A percentile compares a stretch with the other conserved stretches of the same genome.
Evolutionary conservation across 2,113 vertebrate species (phyloP).

Genomic region (Podarcis raffonei): DNA sequence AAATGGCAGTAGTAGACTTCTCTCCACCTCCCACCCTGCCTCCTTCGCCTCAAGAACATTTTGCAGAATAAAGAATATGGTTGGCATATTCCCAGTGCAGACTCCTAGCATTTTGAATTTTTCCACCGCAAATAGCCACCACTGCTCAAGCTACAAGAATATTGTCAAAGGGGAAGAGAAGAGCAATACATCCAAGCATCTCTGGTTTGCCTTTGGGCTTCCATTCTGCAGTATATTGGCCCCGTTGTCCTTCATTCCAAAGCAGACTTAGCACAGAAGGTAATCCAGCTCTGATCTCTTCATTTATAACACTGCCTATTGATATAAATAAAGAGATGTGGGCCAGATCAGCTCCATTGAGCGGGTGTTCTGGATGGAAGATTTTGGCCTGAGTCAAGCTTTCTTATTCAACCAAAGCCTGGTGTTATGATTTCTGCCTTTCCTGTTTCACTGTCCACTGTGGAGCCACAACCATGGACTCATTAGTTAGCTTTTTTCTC

Average conservation of each 20-base stretch:
- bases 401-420: slow-evolving; percentile 6
- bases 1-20: not conserved
- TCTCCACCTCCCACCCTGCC: not conserved
- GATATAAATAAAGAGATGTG: not conserved
- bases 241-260: not conserved
- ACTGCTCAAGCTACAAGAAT: too few relatives aligned
- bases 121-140: too few relatives aligned
- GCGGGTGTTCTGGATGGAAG: too few relatives aligned
- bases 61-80: not conserved
- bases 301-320: not conserved
- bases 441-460: not conserved
- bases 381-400: not conserved
- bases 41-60: not conserved
- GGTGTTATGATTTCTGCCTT: slow-evolving; percentile 18
- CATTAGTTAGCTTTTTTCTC: not conserved
- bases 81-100: not conserved
- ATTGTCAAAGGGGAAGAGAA: too few relatives aligned
- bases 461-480: slow-evolving; percentile 19
- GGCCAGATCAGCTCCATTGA: not conserved
- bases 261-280: not conserved
- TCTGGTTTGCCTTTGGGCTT: not conserved
- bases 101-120: too few relatives aligned
- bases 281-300: not conserved
- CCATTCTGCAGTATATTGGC: not conserved
- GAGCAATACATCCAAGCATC: not conserved